phyloP scores from a whole-genome alignment of 2,888 invertebrate species.

The Dastarcus helophoroides region DNA sequence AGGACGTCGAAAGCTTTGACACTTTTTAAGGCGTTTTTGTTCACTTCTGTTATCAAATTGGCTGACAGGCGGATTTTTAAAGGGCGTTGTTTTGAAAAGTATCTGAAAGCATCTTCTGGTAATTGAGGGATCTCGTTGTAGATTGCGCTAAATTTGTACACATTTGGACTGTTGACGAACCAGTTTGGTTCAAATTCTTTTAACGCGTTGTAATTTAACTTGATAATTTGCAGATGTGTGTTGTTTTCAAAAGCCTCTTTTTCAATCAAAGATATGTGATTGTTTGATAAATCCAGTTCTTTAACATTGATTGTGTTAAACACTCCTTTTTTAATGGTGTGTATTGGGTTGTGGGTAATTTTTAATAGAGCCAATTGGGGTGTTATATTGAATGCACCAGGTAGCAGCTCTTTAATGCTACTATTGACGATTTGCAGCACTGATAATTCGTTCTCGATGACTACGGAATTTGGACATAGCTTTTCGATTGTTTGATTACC shows the following conservation, averaged over 20 bases:
- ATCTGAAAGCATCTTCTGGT: conserved; percentile 21
- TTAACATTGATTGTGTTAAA: conserved; percentile 24
- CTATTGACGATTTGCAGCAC: conserved; percentile 22
- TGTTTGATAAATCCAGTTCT: conserved; percentile 25
- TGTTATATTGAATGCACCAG: conserved; percentile 24
- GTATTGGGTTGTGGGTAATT: conserved; percentile 22
- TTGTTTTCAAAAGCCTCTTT: conserved; percentile 25
- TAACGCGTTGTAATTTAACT: conserved; percentile 23
- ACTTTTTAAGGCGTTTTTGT: conserved; percentile 20
- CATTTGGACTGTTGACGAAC: conserved; percentile 24
- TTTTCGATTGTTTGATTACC: conserved; percentile 16
- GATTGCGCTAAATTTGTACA: conserved; percentile 24
- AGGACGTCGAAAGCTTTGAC: conserved; percentile 18
- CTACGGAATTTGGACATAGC: conserved; percentile 17
- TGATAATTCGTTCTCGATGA: conserved; percentile 20
- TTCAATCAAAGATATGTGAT: conserved; percentile 22
- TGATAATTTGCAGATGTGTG: conserved; percentile 24
- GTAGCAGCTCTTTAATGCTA: conserved; percentile 19
- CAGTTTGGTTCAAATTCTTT: conserved; percentile 22
- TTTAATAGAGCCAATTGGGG: conserved; percentile 23
- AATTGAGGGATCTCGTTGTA: conserved; percentile 22
- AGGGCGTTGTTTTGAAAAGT: conserved; percentile 19
- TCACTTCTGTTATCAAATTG: conserved; percentile 23
- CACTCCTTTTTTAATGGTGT: conserved; percentile 20
- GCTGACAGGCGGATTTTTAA: conserved; percentile 24